Base-by-base conservation (phyloP, 2,113 vertebrate genomes). In the Poeciliopsis prolifica region DNA sequence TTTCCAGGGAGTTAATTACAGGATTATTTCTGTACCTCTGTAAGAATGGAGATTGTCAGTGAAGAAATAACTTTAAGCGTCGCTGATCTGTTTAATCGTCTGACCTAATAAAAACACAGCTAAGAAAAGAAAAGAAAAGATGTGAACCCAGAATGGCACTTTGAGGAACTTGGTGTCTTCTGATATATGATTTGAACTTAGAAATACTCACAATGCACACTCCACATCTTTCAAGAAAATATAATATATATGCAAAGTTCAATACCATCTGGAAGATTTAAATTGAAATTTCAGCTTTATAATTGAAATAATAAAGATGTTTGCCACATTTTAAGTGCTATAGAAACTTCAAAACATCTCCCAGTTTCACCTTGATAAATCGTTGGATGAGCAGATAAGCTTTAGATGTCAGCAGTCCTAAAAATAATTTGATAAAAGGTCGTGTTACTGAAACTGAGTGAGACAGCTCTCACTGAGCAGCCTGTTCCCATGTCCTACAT, bases 331-430 rank as follows among this genome's bases (percentile, higher is more conserved):
- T 54, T 65, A 48, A 69, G 40, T 75, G 62, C 79, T 89, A 28
- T 35, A 81, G 60, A 29, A 76, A 72, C 48, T 72, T 66, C 77
- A 64, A 87, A 35, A 51, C 58, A 64, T 19, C 68, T 86, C 70
- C 48, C 14, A 68, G 64, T 75, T 86, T 74, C 80, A 89, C 91
- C 80, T 75, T 78, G 86, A 90, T 80, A 87, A 87, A 75, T 75
- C 31, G 61, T 24, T 74, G 54, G 69, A 68, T 54, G 70, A 35
- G 44, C 63, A 68, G 69, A 85, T 64, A 72, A 74, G 67, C 37
- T 24, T 1, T 28, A 68, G 78, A 48, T 10, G 35, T 70, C 61
- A 65, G 72, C 26, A 0, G 2, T 61, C 79, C 78, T 77, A 81
- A 88, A 91, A 91, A 86, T 89, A 80, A 84, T 48, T 78, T 35